Conservation (phyloP, 2,888 invertebrate species). For the Athripsodes cinereus region DNA sequence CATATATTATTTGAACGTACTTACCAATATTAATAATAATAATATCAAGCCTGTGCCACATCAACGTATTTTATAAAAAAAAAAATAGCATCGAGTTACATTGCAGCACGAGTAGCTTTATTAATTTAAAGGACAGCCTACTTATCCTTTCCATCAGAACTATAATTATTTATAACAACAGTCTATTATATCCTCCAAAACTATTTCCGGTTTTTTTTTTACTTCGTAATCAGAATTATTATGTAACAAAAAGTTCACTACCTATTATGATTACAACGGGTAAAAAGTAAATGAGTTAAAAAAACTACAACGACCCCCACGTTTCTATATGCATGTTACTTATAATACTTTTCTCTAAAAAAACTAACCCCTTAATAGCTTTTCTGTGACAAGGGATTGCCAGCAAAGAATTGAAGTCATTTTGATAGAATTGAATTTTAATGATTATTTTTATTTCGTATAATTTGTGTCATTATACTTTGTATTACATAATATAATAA, state of each 20-base stretch:
- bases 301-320: slow-evolving; percentile 4
- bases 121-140: slow-evolving; percentile 25
- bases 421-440: too few relatives aligned
- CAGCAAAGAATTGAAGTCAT: neutral
- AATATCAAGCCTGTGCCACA: too few relatives aligned
- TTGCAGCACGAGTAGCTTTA: slow-evolving; percentile 22
- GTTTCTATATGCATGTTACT: neutral
- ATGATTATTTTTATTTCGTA: too few relatives aligned
- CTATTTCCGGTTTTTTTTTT: slow-evolving; percentile 25
- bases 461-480: too few relatives aligned
- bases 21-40: too few relatives aligned
- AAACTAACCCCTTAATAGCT: neutral
- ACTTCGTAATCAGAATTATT: slow-evolving; percentile 17
- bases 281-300: slow-evolving; percentile 15
- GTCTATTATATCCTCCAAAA: slow-evolving; percentile 13
- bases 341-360: neutral
- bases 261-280: neutral
- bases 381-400: too few relatives aligned
- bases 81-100: too few relatives aligned
- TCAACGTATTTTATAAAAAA: too few relatives aligned
- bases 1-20: too few relatives aligned
- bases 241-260: slow-evolving; percentile 9
- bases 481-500: too few relatives aligned
- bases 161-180: slow-evolving; percentile 13
- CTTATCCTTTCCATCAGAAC: slow-evolving; percentile 24